Conservation (phyloP, 2,888 invertebrate species). For the Anthrax anthrax region DNA sequence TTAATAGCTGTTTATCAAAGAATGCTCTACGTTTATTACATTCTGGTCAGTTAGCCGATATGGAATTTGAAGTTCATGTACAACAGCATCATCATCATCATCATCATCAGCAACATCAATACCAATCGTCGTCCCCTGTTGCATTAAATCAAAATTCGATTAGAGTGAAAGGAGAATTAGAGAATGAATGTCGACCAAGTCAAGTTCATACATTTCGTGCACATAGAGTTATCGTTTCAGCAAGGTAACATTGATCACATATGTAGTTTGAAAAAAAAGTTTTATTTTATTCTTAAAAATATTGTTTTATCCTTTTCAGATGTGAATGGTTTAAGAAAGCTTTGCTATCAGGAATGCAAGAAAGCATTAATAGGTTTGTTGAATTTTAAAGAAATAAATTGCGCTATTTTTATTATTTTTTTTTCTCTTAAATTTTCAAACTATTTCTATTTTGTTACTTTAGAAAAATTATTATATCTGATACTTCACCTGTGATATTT, state of each 20-base stretch:
- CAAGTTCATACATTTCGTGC: constrained; percentile 37
- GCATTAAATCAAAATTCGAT: constrained; percentile 2
- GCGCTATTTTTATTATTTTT: not conserved
- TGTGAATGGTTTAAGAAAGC: constrained; percentile 58
- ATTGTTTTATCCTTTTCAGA: constrained; percentile 19
- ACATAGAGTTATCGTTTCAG: constrained; percentile 51
- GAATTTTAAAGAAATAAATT: not conserved
- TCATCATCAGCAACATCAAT: no score
- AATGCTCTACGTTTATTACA: constrained; percentile 42
- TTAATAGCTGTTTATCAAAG: constrained; percentile 42
- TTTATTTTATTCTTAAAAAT: not conserved
- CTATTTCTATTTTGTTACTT: constrained; percentile 13
- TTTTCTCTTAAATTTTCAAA: not conserved
- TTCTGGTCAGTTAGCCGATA: constrained; percentile 42
- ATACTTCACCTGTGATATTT: constrained; percentile 47
- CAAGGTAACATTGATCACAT: constrained; percentile 19
- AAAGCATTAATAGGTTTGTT: constrained; percentile 48
- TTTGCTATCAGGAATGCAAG: constrained; percentile 53
- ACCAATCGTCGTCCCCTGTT: no score
- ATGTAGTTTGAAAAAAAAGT: not conserved
- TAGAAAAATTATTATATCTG: constrained; percentile 51
- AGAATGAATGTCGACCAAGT: constrained; percentile 7
- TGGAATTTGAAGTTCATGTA: constrained; percentile 46
- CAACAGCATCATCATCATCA: constrained; percentile 1
- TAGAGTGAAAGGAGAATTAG: not conserved